Evolutionary conservation across 2,888 invertebrate genomes (phyloP), one percentile per base, ranked within the genome.

Genomic region (Saturnia pavonia): DNA sequence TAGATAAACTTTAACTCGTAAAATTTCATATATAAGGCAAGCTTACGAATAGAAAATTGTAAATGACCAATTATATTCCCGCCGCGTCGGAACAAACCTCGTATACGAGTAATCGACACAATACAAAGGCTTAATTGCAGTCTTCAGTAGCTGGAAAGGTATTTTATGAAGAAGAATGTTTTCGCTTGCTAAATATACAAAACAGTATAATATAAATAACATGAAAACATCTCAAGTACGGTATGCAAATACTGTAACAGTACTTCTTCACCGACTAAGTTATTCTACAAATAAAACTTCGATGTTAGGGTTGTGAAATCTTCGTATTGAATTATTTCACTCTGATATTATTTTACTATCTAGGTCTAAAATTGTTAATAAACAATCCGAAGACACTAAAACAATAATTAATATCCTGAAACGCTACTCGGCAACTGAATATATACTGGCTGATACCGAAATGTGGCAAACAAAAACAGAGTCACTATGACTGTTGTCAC

Each of bases 241-340:
- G 57, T 27, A 60, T 60, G 57, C 57, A 25, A 60, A 60, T 60
- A 60, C 57, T 27, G 7, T 25, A 60, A 60, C 57, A 25, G 57
- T 60, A 60, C 14, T 60, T 27, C 57, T 60, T 60, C 57, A 25
- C 25, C 57, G 57, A 60, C 27, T 60, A 60, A 60, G 57, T 60
- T 60, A 14, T 60, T 27, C 57, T 25, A 60, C 27, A 60, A 60
- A 60, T 60, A 60, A 60, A 60, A 12, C 25, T 1, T 27, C 27
- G 3, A 27, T 54, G 11, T 60, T 25, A 60, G 57, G 57, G 57
- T 60, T 25, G 27, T 25, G 27, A 14, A 60, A 27, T 25, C 14
- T 25, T 27, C 4, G 14, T 60, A 27, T 25, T 25, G 25, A 60
- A 60, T 60, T 3, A 27, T 11, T 27, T 60, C 22, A 9, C 22